Evolutionary conservation across 1,140 invertebrate species (phyloP), one percentile per base, ranked within the genome.

Genomic region (Tachypleus tridentatus): DNA sequence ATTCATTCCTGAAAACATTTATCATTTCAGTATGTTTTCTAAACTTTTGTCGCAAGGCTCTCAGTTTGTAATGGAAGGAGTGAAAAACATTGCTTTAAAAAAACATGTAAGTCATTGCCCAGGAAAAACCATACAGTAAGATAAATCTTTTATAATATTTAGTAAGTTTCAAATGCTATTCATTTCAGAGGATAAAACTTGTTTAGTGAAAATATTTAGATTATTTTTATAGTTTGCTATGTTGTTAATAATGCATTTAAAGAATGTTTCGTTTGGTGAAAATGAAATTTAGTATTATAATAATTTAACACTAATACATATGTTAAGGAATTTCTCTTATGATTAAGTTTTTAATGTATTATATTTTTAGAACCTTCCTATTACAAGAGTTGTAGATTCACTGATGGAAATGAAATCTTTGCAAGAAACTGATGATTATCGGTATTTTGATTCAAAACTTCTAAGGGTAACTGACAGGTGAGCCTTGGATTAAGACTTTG

Each of bases 21-120:
- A 9, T 60, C 62, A 68, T 71, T 71, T 11, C 60, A 92, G 87
- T 70, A 98, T 99, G 95, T 98, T 99, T 78, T 94, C 93, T 3
- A 98, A 98, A 79, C 81, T 99, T 10, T 88, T 99, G 73, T 92
- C 88, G 5, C 93, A 97, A 77, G 94, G 93, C 49, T 98, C 94
- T 3, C 93, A 92, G 58, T 97, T 98, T 80, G 93, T 98, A 0
- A 99, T 99, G 95, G 97, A 99, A 80, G 97, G 97, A 53, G 97
- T 99, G 1, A 98, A 99, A 78, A 99, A 99, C 83, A 83, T 99
- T 66, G 96, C 98, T 51, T 89, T 98, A 5, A 99, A 99, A 76
- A 87, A 89, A 80, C 94, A 98, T 80, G 67, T 72, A 65, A 71
- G 64, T 64, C n/a, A 29, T 62, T 50, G 54, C 29, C 29, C 29